Percentiles rank a stretch among this genome's conserved stretches.
Conservation (phyloP, 2,888 invertebrate genomes). For the Cecidostiba fungosa region DNA sequence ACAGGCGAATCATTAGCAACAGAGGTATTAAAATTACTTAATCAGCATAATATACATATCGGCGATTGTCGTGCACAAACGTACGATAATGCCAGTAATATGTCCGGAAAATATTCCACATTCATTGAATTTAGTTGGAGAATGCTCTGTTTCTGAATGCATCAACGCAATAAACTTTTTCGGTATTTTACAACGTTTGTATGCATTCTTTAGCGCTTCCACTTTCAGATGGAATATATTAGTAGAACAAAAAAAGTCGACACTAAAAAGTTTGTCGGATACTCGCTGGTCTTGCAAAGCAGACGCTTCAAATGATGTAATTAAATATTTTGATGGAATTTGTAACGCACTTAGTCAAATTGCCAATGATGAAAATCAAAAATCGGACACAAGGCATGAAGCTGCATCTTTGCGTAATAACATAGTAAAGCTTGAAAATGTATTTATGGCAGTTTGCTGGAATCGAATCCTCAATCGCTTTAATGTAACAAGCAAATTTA, state of each 20-base stretch:
- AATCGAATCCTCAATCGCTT: conserved; percentile 5
- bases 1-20: conserved; percentile 63
- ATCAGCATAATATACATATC: conserved; percentile 49
- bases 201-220: conserved; percentile 41
- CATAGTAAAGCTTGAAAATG: conserved; percentile 11
- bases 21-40: conserved; percentile 61
- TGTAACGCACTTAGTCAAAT: not conserved
- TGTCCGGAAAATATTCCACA: conserved; percentile 65
- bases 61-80: conserved; percentile 68
- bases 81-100: conserved; percentile 69
- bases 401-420: not conserved
- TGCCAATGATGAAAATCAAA: conserved; percentile 10
- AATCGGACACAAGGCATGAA: conserved; percentile 1
- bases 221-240: conserved; percentile 62
- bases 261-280: not conserved
- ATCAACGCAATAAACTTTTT: conserved; percentile 64
- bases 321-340: not conserved
- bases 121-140: conserved; percentile 49
- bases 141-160: conserved; percentile 62
- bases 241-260: conserved; percentile 5
- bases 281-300: conserved; percentile 11
- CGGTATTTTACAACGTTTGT: conserved; percentile 66
- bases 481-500: conserved; percentile 13
- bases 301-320: conserved; percentile 3
- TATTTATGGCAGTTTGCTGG: conserved; percentile 23